Evolutionary conservation across 2,797 vertebrate species (phyloP), one percentile per base, ranked within the genome.

Genomic region (Cephalopachus bancanus): DNA sequence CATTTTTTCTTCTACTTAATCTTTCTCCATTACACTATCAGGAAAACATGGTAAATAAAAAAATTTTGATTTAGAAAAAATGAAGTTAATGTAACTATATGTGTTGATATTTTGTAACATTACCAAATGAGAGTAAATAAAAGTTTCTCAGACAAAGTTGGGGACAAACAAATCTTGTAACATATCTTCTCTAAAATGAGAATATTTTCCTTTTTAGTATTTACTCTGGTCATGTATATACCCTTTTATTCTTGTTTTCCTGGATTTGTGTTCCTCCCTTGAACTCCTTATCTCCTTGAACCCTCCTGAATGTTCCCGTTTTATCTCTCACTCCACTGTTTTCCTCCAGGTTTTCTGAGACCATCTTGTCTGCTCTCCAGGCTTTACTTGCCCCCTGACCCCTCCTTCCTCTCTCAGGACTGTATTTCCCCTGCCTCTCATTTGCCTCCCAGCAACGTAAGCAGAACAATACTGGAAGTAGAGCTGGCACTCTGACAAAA

Each of bases 401-500:
- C 94, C 90, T 96, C 87, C 97, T 98, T 98, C 98, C 98, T 98
- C 98, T 98, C 96, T 96, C 93, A 97, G 94, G 97, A 95, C 97
- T 97, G 91, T 97, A 88, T 98, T 98, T 98, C 98, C 98, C 97
- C 95, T 96, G 98, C 97, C 95, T 98, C 97, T 98, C 90, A 91
- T 98, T 97, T 97, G 98, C 97, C 98, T 98, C 96, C 93, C 97
- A 98, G 98, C 97, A 98, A 98, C 98, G 97, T 98, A 96, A 4
- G 44, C 95, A 98, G 97, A 98, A 98, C 97, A 98, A 98, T 98
- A 76, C 97, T 96, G 96, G 97, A 98, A 98, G 94, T 98, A 14
- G 84, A 97, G 97, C 96, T 98, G 98, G 98, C 98, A 98, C 92
- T 93, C 93, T 98, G 97, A 98, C 98, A 98, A 96, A 96, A 98